Base-by-base conservation (phyloP, 2,113 vertebrate species). In the Nibea albiflora region DNA sequence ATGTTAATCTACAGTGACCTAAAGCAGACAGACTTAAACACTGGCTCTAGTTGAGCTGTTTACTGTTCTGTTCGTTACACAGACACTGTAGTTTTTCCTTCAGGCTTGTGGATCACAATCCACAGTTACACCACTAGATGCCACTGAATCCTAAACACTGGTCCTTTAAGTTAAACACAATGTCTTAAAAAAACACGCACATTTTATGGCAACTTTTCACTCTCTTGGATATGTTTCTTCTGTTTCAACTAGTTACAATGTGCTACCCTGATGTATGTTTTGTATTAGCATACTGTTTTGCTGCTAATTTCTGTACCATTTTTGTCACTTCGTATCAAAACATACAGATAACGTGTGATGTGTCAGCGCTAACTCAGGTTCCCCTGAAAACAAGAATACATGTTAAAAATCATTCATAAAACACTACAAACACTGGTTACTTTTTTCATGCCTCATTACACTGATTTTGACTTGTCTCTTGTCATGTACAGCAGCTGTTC, bases 401-500 rank as follows among this genome's bases (percentile, higher is more conserved):
- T 8, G 7, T 6, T 11, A 16, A 49, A 17, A 17, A 35, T 35
- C 31, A 3, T 2, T 28, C 4, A 28, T 7, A 28, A 46, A 52
- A 20, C 60, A 9, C 46, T 6, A 24, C 52, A 39, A 39, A 39
- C 35, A 8, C 35, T 39, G 35, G 35, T 39, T 39, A 39, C 35
- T 39, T 9, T 8, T 39, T 39, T 39, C 15, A 24, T 49, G 57
- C 62, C 80, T 76, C 52, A 73, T 70, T 66, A 46, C 76, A 16
- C 3, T 35, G 56, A 11, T 22, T 73, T 73, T 66, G 20, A 44
- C 42, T 65, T 10, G 1, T 49, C 69, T 80, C 20, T 14, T 57
- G 66, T 76, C 63, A 50, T 60, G 47, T 56, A 60, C 28, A 69
- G 72, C 75, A 87, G 81, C 76, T 85, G 86, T 66, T 83, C 63